Conservation (phyloP, 2,113 vertebrate genomes). For the Phasianus colchicus region DNA sequence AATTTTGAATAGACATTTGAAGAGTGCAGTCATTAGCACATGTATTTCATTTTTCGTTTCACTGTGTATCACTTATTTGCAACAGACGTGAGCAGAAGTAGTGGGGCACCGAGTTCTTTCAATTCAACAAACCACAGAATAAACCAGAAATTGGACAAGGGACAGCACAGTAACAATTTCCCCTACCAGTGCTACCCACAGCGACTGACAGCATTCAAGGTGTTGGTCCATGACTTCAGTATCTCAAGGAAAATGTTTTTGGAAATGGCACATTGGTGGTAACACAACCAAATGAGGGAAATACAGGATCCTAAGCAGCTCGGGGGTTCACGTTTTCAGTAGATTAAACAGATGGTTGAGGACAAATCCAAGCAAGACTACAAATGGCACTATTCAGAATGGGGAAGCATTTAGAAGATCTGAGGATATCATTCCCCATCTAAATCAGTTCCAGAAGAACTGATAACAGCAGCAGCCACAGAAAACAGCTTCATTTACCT, state of each 20-base stretch:
- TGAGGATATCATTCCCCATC: neutral
- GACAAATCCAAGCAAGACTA: neutral
- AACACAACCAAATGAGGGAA: neutral
- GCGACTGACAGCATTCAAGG: neutral
- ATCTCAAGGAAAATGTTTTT: neutral
- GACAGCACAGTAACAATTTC: neutral
- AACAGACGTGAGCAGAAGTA: neutral
- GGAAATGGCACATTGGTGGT: neutral
- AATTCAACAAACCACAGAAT: neutral
- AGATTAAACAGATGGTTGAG: neutral
- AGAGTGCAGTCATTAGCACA: neutral
- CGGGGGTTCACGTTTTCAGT: neutral
- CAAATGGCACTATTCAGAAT: neutral
- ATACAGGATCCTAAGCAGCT: neutral
- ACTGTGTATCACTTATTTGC: neutral
- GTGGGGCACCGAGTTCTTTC: neutral
- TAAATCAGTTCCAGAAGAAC: neutral
- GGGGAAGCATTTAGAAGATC: neutral
- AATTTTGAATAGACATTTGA: neutral
- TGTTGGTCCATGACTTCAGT: neutral
- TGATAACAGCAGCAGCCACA: neutral
- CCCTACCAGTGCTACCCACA: neutral
- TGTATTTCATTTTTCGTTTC: neutral
- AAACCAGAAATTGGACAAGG: conserved; percentile 26
- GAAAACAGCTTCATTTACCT: neutral